Conservation (phyloP, 2,888 invertebrate species). For the Pachycephus smyrnensis region DNA sequence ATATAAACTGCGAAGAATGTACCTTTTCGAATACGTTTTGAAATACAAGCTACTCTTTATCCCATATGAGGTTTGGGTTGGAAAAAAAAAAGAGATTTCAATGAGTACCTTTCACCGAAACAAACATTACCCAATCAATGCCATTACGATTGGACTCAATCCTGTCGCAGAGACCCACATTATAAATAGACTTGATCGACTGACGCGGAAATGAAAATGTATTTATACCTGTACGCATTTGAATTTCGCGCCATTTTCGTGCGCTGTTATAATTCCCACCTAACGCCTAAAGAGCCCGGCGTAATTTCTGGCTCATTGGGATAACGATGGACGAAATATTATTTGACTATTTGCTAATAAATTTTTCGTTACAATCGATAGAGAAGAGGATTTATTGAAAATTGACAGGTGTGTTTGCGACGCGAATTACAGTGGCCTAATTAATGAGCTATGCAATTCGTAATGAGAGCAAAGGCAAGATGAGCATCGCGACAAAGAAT, state of each 20-base stretch:
- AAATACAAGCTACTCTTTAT: no score
- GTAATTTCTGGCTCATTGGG: background rate
- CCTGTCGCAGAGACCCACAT: fast-evolving
- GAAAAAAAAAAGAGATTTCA: background rate
- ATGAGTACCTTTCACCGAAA: background rate
- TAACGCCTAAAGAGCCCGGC: no score
- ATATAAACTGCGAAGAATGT: background rate
- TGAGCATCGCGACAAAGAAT: background rate
- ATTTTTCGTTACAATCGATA: no score
- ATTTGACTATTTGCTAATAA: background rate
- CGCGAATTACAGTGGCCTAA: background rate
- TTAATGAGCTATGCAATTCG: background rate
- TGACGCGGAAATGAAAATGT: no score
- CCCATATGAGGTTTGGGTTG: no score
- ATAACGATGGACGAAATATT: background rate
- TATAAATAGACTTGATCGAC: no score
- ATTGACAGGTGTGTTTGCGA: background rate
- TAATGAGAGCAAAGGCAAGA: background rate
- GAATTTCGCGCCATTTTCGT: background rate
- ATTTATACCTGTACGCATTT: background rate
- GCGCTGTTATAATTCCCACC: background rate
- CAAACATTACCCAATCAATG: no score
- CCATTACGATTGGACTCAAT: no score
- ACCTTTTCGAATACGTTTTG: no score
- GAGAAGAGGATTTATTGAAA: background rate